Evolutionary conservation across 2,797 vertebrate species (phyloP).

Genomic region (Ctenopoma kingsleyae): DNA sequence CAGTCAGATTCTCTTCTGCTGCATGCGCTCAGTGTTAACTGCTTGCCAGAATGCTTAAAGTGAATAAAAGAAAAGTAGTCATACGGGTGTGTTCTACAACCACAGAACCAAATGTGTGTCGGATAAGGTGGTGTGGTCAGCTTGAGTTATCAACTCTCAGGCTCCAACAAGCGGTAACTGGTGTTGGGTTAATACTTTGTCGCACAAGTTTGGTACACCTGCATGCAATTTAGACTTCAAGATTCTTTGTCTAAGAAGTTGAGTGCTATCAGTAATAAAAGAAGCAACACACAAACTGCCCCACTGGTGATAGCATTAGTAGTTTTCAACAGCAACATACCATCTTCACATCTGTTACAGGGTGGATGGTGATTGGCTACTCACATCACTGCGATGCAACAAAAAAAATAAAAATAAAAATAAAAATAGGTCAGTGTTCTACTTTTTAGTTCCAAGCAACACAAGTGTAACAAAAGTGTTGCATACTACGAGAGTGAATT

Average conservation of each 20-base stretch:
- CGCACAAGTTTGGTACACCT: neutral
- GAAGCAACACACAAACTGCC: neutral
- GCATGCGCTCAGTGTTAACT: too few species aligned
- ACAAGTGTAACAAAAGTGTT: neutral
- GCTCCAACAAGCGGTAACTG: too few species aligned
- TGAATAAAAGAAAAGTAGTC: neutral
- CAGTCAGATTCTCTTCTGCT: neutral
- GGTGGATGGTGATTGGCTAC: conserved; percentile 12
- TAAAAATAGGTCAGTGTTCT: conserved; percentile 21
- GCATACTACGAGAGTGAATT: neutral
- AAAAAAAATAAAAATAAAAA: too few species aligned
- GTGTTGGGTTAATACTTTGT: too few species aligned
- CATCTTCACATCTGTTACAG: conserved; percentile 2
- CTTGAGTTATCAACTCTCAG: too few species aligned
- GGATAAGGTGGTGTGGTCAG: too few species aligned
- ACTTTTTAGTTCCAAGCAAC: neutral
- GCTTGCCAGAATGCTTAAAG: neutral
- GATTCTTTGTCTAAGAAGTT: neutral
- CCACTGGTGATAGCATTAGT: neutral
- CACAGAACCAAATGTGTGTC: neutral
- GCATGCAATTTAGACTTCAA: too few species aligned
- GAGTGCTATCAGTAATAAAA: neutral
- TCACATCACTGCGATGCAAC: conserved; percentile 21
- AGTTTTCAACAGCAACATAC: too few species aligned
- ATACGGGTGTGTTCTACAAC: neutral